Conservation (phyloP, 2,888 invertebrate species). For the Nysson spinosus region DNA sequence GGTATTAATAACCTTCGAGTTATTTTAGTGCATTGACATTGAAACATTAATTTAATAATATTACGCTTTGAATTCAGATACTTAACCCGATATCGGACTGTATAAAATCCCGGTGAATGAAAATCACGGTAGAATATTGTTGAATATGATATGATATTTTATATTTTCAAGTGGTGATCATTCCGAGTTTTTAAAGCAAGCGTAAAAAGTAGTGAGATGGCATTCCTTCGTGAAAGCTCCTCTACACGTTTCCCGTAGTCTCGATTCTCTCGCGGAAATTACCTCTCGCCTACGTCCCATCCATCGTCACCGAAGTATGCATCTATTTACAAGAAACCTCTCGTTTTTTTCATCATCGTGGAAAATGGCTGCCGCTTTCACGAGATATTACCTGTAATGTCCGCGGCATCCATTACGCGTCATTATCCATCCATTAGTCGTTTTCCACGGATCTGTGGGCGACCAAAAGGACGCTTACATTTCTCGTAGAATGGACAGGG, state of each 20-base stretch:
- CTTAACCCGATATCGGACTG: too few species aligned
- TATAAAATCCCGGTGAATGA: too few species aligned
- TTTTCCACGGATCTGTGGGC: conserved; percentile 47
- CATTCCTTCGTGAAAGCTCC: conserved; percentile 26
- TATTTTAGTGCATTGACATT: too few species aligned
- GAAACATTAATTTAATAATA: too few species aligned
- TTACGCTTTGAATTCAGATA: too few species aligned
- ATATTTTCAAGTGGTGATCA: too few species aligned
- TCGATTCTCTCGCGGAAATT: conserved; percentile 40
- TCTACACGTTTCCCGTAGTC: conserved; percentile 23
- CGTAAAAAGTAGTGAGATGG: neutral
- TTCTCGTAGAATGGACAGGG: conserved; percentile 7
- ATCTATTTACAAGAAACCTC: conserved; percentile 33
- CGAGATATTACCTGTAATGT: conserved; percentile 51
- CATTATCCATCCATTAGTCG: conserved; percentile 64
- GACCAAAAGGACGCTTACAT: conserved; percentile 31
- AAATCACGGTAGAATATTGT: too few species aligned
- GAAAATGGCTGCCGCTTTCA: conserved; percentile 44
- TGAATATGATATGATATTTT: too few species aligned
- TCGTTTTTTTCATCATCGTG: conserved; percentile 10
- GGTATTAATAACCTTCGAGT: too few species aligned
- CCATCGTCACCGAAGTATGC: conserved; percentile 45
- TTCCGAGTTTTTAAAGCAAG: too few species aligned
- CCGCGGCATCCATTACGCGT: conserved; percentile 56
- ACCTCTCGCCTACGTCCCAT: conserved; percentile 39